Conservation (phyloP, 2,797 vertebrate species). For the Meriones psammophilus region DNA sequence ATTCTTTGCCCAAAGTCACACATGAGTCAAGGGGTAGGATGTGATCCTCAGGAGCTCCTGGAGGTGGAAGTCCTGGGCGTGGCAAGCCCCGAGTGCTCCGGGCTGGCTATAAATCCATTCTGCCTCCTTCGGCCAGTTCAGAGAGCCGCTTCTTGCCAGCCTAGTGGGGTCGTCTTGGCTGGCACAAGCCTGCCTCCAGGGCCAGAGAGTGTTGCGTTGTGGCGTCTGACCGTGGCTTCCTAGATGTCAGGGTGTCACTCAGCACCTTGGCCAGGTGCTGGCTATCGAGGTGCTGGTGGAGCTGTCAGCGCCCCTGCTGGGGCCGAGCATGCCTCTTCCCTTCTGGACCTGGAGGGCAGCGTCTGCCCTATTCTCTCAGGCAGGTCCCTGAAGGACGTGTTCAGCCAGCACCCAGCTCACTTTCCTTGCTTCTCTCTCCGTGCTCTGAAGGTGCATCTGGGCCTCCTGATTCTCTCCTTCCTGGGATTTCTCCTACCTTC, state of each 20-base stretch:
- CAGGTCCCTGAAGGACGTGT: background rate
- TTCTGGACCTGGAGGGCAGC: background rate
- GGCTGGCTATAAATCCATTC: background rate
- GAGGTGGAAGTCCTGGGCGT: background rate
- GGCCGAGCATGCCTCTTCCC: background rate
- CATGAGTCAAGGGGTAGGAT: accelerated
- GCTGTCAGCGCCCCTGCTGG: no score
- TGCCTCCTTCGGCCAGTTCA: background rate
- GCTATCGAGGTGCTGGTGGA: background rate
- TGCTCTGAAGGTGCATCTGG: constrained; percentile 91
- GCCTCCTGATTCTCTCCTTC: constrained; percentile 92
- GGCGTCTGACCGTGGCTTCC: background rate
- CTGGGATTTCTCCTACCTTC: constrained; percentile 93
- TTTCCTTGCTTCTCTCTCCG: constrained; percentile 31
- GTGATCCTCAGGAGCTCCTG: accelerated
- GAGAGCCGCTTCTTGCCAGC: background rate
- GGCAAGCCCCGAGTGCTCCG: background rate
- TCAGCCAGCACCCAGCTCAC: background rate
- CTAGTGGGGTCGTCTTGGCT: accelerated
- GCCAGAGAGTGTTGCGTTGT: background rate
- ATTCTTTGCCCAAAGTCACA: background rate
- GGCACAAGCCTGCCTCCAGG: background rate
- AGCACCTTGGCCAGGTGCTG: background rate
- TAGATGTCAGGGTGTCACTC: background rate
- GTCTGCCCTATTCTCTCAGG: background rate